These are phyloP conservation scores for Archocentrus centrarchus DNA, from an alignment of 2,113 vertebrate genomes.

Conservation along the genomic window DNA sequence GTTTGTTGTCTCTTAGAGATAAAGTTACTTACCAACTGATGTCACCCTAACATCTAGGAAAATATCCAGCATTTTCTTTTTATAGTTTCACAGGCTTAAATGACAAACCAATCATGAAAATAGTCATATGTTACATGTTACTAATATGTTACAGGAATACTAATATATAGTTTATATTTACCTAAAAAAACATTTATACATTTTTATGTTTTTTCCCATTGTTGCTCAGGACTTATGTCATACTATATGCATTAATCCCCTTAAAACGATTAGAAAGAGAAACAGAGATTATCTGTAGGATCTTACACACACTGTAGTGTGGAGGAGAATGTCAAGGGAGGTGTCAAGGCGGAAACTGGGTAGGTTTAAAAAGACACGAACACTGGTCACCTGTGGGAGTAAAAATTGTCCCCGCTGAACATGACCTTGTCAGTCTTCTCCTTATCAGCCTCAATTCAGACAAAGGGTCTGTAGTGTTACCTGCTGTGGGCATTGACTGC, in stretches of 20 bases:
- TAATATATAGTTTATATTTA: too few relatives aligned
- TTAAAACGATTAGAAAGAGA: background rate
- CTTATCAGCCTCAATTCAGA: conserved; percentile 51
- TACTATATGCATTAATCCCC: background rate
- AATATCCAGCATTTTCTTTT: background rate
- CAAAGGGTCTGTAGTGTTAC: conserved; percentile 48
- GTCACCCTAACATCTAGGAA: background rate
- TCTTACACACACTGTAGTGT: background rate
- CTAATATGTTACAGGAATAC: background rate
- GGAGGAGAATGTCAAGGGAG: background rate
- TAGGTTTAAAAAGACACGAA: conserved; percentile 41
- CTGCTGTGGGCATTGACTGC: conserved; percentile 45
- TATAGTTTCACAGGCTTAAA: background rate
- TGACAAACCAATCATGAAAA: background rate
- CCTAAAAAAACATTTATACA: background rate
- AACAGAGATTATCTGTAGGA: background rate
- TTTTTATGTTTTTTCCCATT: background rate
- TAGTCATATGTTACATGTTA: background rate
- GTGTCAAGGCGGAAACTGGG: conserved; percentile 18
- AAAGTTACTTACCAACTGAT: background rate
- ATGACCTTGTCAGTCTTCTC: conserved; percentile 61
- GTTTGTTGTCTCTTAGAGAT: background rate
- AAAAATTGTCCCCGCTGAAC: conserved; percentile 22
- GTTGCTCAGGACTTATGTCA: background rate
- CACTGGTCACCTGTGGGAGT: conserved; percentile 52